phyloP scores from a whole-genome alignment of 2,888 invertebrate species.

The Cantharis lateralis region DNA sequence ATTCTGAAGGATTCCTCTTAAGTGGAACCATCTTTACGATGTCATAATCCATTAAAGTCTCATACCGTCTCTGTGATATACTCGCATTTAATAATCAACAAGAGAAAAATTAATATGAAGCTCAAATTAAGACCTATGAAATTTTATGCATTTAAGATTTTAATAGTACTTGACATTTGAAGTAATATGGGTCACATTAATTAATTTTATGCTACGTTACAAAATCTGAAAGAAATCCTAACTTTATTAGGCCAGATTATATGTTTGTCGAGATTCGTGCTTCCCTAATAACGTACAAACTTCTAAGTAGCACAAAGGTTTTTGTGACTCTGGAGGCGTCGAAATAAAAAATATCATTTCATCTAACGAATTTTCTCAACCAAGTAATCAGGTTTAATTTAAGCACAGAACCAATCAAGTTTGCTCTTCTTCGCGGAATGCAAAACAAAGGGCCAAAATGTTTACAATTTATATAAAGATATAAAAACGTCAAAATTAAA shows the following conservation, averaged over 20 bases:
- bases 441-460: background rate
- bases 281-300: background rate
- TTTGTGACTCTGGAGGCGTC: background rate
- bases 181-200: background rate
- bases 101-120: background rate
- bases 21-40: conserved; percentile 39
- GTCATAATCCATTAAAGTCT: conserved; percentile 40
- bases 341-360: background rate
- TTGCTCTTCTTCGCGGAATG: background rate
- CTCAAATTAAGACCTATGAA: background rate
- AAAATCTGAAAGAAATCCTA: background rate
- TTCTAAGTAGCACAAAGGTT: background rate
- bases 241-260: background rate
- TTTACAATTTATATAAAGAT: background rate
- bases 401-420: background rate
- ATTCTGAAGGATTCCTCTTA: too few relatives aligned
- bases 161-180: background rate
- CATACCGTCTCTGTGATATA: conserved; percentile 18
- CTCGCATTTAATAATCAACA: background rate
- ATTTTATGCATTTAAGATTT: background rate
- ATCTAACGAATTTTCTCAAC: background rate
- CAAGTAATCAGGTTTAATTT: background rate
- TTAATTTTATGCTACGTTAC: too few relatives aligned
- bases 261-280: background rate
- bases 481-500: background rate